phyloP scores from a whole-genome alignment of 1,140 invertebrate species.

The Sarcophaga bullata region DNA sequence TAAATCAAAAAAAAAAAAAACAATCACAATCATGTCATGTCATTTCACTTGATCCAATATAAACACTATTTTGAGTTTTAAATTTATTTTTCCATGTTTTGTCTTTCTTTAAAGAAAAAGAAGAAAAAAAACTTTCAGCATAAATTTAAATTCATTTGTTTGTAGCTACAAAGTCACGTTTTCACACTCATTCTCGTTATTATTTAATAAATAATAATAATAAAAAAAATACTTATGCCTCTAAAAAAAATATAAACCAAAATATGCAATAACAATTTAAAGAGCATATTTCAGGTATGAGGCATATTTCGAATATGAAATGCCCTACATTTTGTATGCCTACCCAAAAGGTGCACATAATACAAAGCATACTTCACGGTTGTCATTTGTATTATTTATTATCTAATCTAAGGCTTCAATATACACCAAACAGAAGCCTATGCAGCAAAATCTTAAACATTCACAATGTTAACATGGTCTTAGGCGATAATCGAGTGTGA shows the following conservation, averaged over 20 bases:
- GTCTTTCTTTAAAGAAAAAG: no score
- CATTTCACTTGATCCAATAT: conserved; percentile 32
- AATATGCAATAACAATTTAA: no score
- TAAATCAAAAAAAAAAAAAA: conserved; percentile 6
- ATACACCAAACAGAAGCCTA: no score
- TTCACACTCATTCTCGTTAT: conserved; percentile 25
- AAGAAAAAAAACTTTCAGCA: background rate
- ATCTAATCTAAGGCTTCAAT: no score
- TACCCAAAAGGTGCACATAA: no score
- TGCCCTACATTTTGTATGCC: no score
- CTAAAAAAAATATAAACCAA: no score
- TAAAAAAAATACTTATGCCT: background rate
- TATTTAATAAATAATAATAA: background rate
- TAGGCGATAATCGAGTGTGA: no score
- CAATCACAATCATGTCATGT: conserved; percentile 15
- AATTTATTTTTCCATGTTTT: background rate
- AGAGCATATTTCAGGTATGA: background rate
- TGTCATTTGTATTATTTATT: no score
- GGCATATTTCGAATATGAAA: background rate
- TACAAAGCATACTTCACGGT: no score
- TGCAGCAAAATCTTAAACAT: no score
- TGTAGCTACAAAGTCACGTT: conserved; percentile 31
- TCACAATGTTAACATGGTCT: no score
- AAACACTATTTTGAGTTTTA: conserved; percentile 17
- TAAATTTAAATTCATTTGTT: background rate